A percentile compares a stretch with the other conserved stretches of the same genome.
These are phyloP conservation scores for Drosophila infuscata DNA, from an alignment of 2,888 invertebrate species.

Conservation along the genomic window DNA sequence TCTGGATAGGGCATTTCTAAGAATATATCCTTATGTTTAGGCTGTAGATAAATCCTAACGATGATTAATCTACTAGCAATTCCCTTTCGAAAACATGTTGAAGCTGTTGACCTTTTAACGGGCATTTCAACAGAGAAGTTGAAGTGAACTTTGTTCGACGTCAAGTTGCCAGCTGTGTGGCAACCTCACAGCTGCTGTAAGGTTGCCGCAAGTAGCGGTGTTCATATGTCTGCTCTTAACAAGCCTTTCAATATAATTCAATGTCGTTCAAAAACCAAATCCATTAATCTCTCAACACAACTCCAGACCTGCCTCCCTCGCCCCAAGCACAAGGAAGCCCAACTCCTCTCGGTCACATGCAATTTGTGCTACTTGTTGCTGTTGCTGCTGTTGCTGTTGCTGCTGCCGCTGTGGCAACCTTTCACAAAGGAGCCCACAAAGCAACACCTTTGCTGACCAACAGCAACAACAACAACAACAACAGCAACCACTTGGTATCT, in stretches of 20 bases:
- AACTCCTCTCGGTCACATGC: constrained; percentile 52
- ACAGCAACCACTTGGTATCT: constrained; percentile 48
- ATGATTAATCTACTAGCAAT: background rate
- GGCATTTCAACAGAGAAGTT: background rate
- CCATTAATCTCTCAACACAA: constrained; percentile 62
- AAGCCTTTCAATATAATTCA: constrained; percentile 66
- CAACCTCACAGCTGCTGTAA: background rate
- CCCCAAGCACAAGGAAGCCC: constrained; percentile 20
- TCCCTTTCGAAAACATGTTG: constrained; percentile 6
- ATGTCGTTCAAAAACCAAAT: constrained; percentile 51
- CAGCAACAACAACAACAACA: constrained; percentile 31
- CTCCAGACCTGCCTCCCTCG: constrained; percentile 4
- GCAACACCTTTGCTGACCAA: constrained; percentile 66
- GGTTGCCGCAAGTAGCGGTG: constrained; percentile 26
- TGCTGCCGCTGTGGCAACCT: constrained; percentile 36
- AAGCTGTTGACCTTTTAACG: constrained; percentile 24
- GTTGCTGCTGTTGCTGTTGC: constrained; percentile 18
- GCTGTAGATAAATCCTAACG: background rate
- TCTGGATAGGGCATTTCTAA: background rate
- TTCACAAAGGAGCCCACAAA: constrained; percentile 52
- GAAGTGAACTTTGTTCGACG: constrained; percentile 27
- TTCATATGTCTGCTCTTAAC: constrained; percentile 64
- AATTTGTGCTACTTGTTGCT: constrained; percentile 79
- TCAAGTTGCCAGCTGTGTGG: constrained; percentile 12
- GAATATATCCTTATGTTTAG: background rate